Base-by-base conservation (phyloP, 1,140 invertebrate genomes). In the Mercenaria mercenaria region DNA sequence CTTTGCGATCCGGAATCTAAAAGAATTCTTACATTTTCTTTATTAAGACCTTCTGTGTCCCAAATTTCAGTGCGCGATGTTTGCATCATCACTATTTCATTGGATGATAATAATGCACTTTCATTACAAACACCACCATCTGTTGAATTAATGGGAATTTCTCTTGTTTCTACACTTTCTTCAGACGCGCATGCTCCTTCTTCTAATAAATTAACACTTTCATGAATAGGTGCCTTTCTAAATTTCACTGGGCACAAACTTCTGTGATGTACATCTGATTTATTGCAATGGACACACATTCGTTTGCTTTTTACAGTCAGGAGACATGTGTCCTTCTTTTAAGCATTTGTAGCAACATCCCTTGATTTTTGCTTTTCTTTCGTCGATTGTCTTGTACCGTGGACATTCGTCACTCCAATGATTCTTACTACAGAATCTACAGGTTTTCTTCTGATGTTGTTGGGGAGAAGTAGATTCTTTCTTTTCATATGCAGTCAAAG, bases 1-100 rank as follows among this genome's bases (percentile, higher is more conserved):
- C 43, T 47, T 47, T 47, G 43, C 43, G 43, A 47, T 15, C 43
- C 43, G 6, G 43, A 47, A 47, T 47, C 67, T 20, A 69, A n/a
- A 6, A 69, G 15, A 23, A 69, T 69, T 69, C 67, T 69, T 20
- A 41, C 37, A 15, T 34, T 32, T 8, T 18, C 29, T 34, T 34
- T 18, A 77, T 23, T 32, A 11, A 18, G 10, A 47, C 37, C 43
- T 18, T 41, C 18, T 43, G 39, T 43, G 15, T 41, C 26, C 3
- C 18, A 26, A 15, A 47, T 32, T n/a, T 43, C 74, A 13, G 74
- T 52, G 4, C 8, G 26, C 20, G 39, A 13, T 41, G 74, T 77
- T 52, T 77, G 37, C 39, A 77, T 77, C 11, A 77, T 26, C 26
- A 77, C 74, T 23, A 26, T 43, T 77, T 77, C 74, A 37, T 41